Percentiles rank a stretch among this genome's conserved stretches.
phyloP scores from a whole-genome alignment of 2,113 vertebrate genomes.

The Pseudopodoces humilis region DNA sequence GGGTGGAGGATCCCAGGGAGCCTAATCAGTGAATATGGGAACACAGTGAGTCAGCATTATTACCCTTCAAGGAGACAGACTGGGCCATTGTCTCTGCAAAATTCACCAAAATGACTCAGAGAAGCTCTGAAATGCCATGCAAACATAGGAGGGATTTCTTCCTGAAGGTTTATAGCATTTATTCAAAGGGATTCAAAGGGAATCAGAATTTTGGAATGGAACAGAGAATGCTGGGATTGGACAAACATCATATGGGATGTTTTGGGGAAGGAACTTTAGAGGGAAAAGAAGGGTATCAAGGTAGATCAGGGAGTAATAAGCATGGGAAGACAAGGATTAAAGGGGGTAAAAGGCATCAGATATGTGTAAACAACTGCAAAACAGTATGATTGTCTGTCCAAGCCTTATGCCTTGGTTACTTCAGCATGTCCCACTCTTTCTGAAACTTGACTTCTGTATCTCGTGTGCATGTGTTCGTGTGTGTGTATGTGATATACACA shows the following conservation, averaged over 20 bases:
- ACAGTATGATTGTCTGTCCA: neutral
- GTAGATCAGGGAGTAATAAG: neutral
- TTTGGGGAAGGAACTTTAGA: neutral
- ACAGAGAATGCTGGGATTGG: neutral
- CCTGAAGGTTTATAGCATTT: neutral
- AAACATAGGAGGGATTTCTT: neutral
- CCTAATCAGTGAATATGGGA: neutral
- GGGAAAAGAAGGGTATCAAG: neutral
- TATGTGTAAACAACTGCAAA: neutral
- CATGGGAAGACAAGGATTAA: neutral
- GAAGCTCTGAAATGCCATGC: neutral
- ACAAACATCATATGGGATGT: neutral
- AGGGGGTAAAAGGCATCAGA: neutral
- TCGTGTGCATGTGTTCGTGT: accelerated
- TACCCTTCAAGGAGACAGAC: neutral
- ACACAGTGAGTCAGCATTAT: neutral
- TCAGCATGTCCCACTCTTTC: neutral
- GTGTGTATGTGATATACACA: no score
- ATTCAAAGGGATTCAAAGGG: neutral
- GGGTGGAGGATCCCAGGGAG: neutral
- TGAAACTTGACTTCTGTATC: neutral
- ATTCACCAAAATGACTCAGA: neutral
- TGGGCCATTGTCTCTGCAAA: neutral
- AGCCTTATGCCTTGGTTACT: neutral
- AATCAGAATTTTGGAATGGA: neutral